phyloP scores from a whole-genome alignment of 2,113 vertebrate genomes.

The Xenus cinereus region DNA sequence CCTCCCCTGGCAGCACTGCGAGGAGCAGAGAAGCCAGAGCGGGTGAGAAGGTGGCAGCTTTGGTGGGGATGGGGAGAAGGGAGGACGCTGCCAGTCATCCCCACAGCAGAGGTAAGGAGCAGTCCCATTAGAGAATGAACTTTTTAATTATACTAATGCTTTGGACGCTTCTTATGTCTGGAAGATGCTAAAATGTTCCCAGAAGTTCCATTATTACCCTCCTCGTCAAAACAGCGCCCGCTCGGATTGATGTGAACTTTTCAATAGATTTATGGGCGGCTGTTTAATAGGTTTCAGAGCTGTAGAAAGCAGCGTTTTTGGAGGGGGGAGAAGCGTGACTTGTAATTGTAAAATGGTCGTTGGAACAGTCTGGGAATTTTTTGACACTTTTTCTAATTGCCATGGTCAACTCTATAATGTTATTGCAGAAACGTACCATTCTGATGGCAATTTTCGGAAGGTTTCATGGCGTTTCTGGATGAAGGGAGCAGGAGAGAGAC shows the following conservation, averaged over 20 bases:
- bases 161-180: neutral
- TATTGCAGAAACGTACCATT: neutral
- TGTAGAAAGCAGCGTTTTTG: neutral
- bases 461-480: neutral
- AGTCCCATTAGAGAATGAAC: neutral
- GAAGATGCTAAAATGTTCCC: neutral
- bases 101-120: neutral
- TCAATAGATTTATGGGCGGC: neutral
- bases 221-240: neutral
- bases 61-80: neutral
- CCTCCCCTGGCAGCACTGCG: rapidly evolving
- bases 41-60: neutral
- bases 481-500: neutral
- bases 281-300: neutral
- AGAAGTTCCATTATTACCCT: neutral
- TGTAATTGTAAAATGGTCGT: neutral
- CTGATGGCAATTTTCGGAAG: neutral
- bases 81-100: neutral
- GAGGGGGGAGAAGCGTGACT: neutral
- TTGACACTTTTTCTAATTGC: neutral
- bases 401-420: neutral
- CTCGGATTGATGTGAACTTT: rapidly evolving
- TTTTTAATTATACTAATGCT: neutral
- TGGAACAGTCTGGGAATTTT: neutral
- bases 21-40: neutral